These are phyloP conservation scores for Linnaemya vulpina DNA, from an alignment of 2,888 invertebrate genomes.

Conservation along the genomic window DNA sequence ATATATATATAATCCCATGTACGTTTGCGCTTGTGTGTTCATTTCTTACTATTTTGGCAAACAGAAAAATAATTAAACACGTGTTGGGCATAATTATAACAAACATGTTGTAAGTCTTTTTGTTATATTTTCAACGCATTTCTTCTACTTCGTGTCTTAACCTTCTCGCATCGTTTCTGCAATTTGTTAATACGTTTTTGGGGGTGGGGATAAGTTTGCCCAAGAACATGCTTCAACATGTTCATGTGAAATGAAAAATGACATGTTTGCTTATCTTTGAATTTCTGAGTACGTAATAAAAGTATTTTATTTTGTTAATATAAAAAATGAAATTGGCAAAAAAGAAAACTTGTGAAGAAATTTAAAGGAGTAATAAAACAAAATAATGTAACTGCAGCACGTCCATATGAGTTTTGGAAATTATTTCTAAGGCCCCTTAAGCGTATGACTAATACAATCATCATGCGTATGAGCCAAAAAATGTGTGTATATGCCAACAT, in stretches of 20 bases:
- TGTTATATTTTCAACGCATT: background rate
- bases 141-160: background rate
- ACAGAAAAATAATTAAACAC: constrained; percentile 37
- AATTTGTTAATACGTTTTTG: background rate
- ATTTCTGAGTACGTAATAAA: background rate
- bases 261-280: background rate
- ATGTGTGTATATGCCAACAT: background rate
- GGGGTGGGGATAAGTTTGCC: background rate
- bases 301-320: background rate
- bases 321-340: background rate
- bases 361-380: constrained; percentile 23
- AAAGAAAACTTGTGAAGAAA: constrained; percentile 22
- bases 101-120: constrained; percentile 27
- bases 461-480: background rate
- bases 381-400: constrained; percentile 18
- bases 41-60: background rate
- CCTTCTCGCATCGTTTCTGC: background rate
- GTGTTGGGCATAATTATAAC: constrained; percentile 33
- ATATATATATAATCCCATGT: no score
- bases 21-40: background rate
- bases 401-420: constrained; percentile 13
- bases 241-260: background rate
- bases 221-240: constrained; percentile 7
- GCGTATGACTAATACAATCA: constrained; percentile 38
- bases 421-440: constrained; percentile 14